Evolutionary conservation across 2,888 invertebrate genomes (phyloP), one percentile per base, ranked within the genome.

Genomic region (Rotaria macrura): DNA sequence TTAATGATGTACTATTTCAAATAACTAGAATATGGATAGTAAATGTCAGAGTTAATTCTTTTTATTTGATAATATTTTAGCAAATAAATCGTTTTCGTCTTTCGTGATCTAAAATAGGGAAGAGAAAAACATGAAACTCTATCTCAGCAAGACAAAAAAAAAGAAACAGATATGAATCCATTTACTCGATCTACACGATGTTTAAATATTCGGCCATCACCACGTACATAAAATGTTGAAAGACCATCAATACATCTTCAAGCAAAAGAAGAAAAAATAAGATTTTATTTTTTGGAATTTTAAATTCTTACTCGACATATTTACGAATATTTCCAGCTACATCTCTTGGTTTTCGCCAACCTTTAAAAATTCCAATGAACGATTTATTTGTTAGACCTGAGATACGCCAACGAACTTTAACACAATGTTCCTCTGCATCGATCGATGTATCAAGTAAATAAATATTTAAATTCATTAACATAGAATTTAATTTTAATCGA

Each of bases 191-290:
- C 96, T 38, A 94, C 94, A 85, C 95, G 92, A 90, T 95, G 96
- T 89, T 94, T 95, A 87, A 93, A 92, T 84, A 97, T 92, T 74
- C 93, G 91, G 0, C 96, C 96, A 89, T 95, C 94, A 0, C 92
- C 91, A 86, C 94, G 94, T 10, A 97, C 93, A 89, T 94, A 94
- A 90, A 95, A 95, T 29, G 94, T 94, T 0, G 96, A 96, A 90
- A 95, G 95, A 0, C 96, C 96, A 91, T 97, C 96, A 88, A 95
- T 94, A 96, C 96, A 96, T 87, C 95, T 95, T 88, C 10, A 88
- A 88, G 47, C 90, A 87, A 87, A 74, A 91, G 87, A 85, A 85
- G 40, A 85, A 85, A 14, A 38, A 40, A 87, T 85, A 49, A 47
- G 84, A 14, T 43, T 43, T n/a, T n/a, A n/a, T n/a, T n/a, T n/a